These are phyloP conservation scores for Muscicapa striata DNA, from an alignment of 2,797 vertebrate genomes.

Conservation along the genomic window DNA sequence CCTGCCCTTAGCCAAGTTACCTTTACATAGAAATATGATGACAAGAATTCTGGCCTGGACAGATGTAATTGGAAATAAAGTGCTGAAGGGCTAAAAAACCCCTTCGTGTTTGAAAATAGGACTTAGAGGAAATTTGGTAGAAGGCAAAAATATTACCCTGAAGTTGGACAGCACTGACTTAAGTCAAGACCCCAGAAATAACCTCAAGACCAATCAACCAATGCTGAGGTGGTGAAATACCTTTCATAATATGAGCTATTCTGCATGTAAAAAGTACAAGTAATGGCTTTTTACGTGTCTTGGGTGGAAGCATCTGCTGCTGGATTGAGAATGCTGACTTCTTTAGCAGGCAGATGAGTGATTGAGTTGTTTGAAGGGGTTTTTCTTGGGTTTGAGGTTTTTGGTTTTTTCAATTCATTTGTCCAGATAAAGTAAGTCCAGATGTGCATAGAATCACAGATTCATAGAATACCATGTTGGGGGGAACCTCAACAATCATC, in stretches of 20 bases:
- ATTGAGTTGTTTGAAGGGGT: neutral
- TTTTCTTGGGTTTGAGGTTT: neutral
- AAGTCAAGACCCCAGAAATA: neutral
- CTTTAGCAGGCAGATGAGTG: neutral
- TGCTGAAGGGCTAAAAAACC: neutral
- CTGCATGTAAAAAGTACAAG: neutral
- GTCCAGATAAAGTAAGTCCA: neutral
- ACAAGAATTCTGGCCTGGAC: neutral
- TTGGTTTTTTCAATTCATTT: neutral
- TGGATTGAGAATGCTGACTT: neutral
- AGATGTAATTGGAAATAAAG: neutral
- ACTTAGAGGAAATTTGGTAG: neutral
- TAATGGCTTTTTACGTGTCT: neutral
- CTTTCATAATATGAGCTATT: neutral
- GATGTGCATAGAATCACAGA: neutral
- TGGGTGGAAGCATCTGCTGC: neutral
- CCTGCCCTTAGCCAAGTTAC: neutral
- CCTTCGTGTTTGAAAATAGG: neutral
- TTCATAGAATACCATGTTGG: neutral
- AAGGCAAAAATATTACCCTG: neutral
- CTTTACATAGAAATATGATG: neutral
- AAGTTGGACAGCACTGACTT: neutral
- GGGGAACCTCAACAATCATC: neutral
- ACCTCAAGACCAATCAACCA: neutral
- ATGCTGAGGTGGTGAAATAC: neutral